Evolutionary conservation across 2,113 vertebrate genomes (phyloP).

Genomic region (Phoxinus phoxinus): DNA sequence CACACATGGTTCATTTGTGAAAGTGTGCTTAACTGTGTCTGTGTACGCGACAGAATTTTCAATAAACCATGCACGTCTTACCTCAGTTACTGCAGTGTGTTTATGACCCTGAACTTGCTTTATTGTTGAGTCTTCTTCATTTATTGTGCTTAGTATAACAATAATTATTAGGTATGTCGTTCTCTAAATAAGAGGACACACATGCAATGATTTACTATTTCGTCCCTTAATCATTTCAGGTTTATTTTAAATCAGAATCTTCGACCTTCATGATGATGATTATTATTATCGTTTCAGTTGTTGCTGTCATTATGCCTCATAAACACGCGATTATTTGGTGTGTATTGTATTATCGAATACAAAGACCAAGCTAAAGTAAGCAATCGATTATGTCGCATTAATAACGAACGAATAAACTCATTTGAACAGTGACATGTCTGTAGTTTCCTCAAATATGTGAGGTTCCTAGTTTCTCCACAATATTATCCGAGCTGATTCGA

Average conservation of each 20-base stretch:
- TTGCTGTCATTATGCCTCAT: background rate
- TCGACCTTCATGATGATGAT: background rate
- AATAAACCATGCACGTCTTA: constrained; percentile 96
- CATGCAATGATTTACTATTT: too few species aligned
- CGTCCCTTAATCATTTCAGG: background rate
- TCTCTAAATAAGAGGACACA: too few species aligned
- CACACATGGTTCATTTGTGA: constrained; percentile 77
- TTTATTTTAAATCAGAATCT: background rate
- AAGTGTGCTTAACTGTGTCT: constrained; percentile 86
- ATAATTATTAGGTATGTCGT: background rate
- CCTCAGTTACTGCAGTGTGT: constrained; percentile 71
- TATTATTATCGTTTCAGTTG: constrained; percentile 18
- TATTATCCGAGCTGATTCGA: background rate
- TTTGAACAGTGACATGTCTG: background rate
- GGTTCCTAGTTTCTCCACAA: background rate
- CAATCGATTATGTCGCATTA: background rate
- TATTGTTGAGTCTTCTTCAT: background rate
- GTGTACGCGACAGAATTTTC: constrained; percentile 87
- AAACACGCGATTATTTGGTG: background rate
- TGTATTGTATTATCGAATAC: background rate
- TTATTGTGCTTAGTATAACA: background rate
- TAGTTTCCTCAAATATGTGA: background rate
- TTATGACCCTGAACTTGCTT: constrained; percentile 44
- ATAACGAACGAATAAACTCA: background rate
- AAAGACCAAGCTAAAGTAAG: background rate